A percentile compares a stretch with the other conserved stretches of the same genome.
Evolutionary conservation across 2,888 invertebrate species (phyloP).

Genomic region (Phortica magna): DNA sequence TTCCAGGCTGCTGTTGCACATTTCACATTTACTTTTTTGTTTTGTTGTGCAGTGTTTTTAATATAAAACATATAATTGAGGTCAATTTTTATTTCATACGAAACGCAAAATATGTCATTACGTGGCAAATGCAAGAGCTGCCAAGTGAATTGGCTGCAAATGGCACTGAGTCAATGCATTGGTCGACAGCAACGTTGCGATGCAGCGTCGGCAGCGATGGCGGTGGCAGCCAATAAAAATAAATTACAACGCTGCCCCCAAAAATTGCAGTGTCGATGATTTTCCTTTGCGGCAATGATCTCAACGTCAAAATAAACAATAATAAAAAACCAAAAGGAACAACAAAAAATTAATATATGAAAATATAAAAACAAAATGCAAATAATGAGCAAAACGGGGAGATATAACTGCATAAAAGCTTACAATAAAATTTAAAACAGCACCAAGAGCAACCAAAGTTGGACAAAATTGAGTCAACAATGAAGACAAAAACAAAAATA

Average conservation of each 20-base stretch:
- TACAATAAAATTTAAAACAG: constrained; percentile 32
- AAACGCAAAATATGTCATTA: neutral
- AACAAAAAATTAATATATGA: constrained; percentile 11
- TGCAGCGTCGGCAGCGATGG: neutral
- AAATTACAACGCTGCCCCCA: constrained; percentile 7
- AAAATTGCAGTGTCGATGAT: constrained; percentile 23
- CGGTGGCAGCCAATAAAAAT: constrained; percentile 6
- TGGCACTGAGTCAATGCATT: neutral
- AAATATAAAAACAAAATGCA: constrained; percentile 42
- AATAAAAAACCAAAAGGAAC: constrained; percentile 28
- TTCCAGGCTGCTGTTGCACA: neutral
- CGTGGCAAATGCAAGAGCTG: neutral
- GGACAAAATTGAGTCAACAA: constrained; percentile 40
- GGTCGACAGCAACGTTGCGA: neutral
- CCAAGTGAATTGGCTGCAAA: neutral
- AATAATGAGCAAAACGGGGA: constrained; percentile 14
- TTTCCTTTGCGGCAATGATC: constrained; percentile 29
- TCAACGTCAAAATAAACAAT: constrained; percentile 48
- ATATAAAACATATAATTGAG: neutral
- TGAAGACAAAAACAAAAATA: constrained; percentile 37
- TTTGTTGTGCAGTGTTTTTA: too few species aligned
- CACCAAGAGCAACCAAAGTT: constrained; percentile 38
- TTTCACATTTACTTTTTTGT: neutral
- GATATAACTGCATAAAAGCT: constrained; percentile 24
- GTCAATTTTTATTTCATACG: constrained; percentile 11